Evolutionary conservation across 2,113 vertebrate species (phyloP), one percentile per base, ranked within the genome.

Genomic region (Sinocyclocheilus rhinocerous): DNA sequence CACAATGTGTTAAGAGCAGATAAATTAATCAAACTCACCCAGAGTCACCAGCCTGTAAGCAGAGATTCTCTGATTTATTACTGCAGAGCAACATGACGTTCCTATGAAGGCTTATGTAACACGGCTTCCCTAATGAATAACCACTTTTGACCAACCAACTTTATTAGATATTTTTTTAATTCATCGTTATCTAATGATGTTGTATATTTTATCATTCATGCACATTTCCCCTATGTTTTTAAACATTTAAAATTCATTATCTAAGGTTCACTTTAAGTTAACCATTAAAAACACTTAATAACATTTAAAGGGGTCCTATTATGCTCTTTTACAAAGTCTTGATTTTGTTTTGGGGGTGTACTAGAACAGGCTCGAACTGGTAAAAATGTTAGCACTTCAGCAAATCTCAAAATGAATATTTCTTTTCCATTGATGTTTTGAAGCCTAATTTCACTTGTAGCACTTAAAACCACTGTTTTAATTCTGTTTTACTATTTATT

Each of bases 21-120:
- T 13, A 55, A 78, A 85, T 77, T 63, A 65, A 77, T 77, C 84
- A 85, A 55, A 36, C 76, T 39, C 75, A 57, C 76, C 61, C 29
- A 4, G 33, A 33, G 22, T 36, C 20, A 63, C 50, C 29, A 67
- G 61, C 20, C 61, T 70, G 61, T 29, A 20, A 39, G 57, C 24
- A 63, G 15, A 48, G 36, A 20, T 12, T 36, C 59, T 78, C 29
- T 10, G 29, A 70, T 70, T n/a, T n/a, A 4, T 79, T 69, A 85
- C 33, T 39, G 22, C 15, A 36, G 16, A 13, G 57, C 20, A 57
- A 59, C 6, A 39, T 22, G 8, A 55, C 0, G 8, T 52, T 79
- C 16, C 9, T 4, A 59, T 80, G 0, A 42, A 80, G 33, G 59
- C 24, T 81, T 81, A 81, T 48, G 79, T 20, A 48, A 81, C 26